A percentile compares a stretch with the other conserved stretches of the same genome.
phyloP scores from a whole-genome alignment of 2,113 vertebrate genomes.

The Bufo gargarizans region DNA sequence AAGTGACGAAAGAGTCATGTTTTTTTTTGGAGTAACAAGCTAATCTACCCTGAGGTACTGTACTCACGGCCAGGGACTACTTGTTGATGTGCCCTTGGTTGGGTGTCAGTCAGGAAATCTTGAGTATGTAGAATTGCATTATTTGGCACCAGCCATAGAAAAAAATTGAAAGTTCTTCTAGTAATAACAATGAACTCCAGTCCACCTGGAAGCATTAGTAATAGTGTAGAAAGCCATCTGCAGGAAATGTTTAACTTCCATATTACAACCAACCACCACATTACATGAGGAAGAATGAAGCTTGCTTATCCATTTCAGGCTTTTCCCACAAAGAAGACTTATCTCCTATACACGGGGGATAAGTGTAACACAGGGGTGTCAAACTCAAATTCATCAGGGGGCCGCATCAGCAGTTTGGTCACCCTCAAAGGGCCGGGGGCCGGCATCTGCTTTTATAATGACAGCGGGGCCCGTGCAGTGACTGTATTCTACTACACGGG shows the following conservation, averaged over 20 bases:
- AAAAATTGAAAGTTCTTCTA: not conserved
- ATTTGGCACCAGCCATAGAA: not conserved
- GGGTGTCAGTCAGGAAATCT: constrained; percentile 7
- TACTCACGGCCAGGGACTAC: not conserved
- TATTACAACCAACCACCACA: too few relatives aligned
- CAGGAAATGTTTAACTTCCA: not conserved
- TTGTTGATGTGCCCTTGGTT: not conserved
- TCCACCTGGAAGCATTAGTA: not conserved
- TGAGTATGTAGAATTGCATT: not conserved
- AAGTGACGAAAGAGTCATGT: not conserved
- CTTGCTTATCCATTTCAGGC: too few relatives aligned
- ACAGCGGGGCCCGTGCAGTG: too few relatives aligned
- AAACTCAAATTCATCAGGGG: too few relatives aligned
- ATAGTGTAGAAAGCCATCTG: not conserved
- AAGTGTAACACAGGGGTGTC: too few relatives aligned
- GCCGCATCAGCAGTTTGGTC: too few relatives aligned
- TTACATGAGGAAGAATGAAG: too few relatives aligned
- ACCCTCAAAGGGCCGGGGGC: too few relatives aligned
- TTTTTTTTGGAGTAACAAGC: not conserved
- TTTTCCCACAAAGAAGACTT: too few relatives aligned
- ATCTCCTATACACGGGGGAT: too few relatives aligned
- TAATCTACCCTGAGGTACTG: not conserved
- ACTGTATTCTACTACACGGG: too few relatives aligned
- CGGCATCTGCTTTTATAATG: too few relatives aligned
- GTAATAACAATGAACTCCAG: not conserved